Conservation (phyloP, 2,888 invertebrate genomes). For the Conus canariensis region DNA sequence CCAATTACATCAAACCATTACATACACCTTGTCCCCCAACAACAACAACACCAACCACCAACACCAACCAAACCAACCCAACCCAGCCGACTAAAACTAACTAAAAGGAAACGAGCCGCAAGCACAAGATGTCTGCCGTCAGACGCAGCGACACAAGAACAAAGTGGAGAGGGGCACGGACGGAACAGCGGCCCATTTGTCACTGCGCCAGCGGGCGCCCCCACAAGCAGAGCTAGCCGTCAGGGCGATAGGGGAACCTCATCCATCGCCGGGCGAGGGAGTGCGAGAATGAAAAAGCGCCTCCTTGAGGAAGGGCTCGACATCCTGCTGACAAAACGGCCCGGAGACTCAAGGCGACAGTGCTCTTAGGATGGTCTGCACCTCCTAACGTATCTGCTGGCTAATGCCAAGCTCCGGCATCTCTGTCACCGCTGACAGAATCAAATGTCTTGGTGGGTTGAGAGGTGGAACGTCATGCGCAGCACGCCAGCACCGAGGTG, state of each 20-base stretch:
- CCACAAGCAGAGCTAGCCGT: constrained; percentile 25
- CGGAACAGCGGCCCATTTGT: neutral
- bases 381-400: neutral
- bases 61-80: too few species aligned
- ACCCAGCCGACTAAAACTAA: too few species aligned
- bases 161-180: neutral
- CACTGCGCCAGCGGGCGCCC: constrained; percentile 22
- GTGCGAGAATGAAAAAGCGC: constrained; percentile 28
- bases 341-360: neutral
- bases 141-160: neutral
- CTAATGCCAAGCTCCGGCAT: neutral
- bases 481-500: too few species aligned
- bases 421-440: constrained; percentile 26
- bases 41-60: too few species aligned
- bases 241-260: neutral
- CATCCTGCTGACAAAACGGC: neutral
- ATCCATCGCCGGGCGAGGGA: constrained; percentile 22
- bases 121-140: neutral
- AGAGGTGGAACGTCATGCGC: too few species aligned
- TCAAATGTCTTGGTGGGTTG: neutral
- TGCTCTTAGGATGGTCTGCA: constrained; percentile 22
- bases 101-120: too few species aligned
- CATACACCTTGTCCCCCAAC: too few species aligned
- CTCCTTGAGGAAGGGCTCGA: neutral
- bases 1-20: too few species aligned